Base-by-base conservation (phyloP, 1,140 invertebrate genomes). In the Drosophila insularis region DNA sequence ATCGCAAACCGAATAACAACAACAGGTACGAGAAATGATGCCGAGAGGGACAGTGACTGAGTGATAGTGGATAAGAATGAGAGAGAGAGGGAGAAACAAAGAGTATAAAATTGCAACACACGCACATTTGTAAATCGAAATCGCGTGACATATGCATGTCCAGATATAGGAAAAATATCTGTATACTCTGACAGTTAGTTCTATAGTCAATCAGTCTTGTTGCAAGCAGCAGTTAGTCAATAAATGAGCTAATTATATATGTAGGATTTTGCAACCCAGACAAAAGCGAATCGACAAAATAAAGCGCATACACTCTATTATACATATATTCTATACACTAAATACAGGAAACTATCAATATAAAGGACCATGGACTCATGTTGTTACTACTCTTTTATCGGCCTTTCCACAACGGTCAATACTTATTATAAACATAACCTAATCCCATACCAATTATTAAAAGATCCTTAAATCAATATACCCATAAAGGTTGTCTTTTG, bases 221-320 rank as follows among this genome's bases (percentile, higher is more conserved):
- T 69, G 72, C 73, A 69, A 76, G 55, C 61, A 70, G 67, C 69
- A 76, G 84, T 87, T 78, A 78, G 78, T 73, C 84, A 89, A 87
- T 89, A 82, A 87, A 68, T 74, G 76, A 80, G 80, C 76, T 87
- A 87, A 87, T 87, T 87, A 82, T 87, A 89, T 71, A 89, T 76
- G 3, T 8, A 50, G 19, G 74, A 82, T 80, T 77, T 43, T 67
- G 35, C 61, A 55, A 77, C 32, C 40, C 66, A 66, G 56, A 56
- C 14, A 53, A 43, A 55, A 43, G 13, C 14, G 14, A 67, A 65
- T 74, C 74, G 71, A 58, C 72, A 68, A 55, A 19, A 14, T 60
- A 61, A 11, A 55, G 27, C 19, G 61, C 55, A 50, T 50, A 60
- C 63, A 65, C 32, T 8, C 32, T 35, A 2, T 7, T 4, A 32